Evolutionary conservation across 2,113 vertebrate species (phyloP), one percentile per base, ranked within the genome.

Genomic region (Poicephalus meyeri): DNA sequence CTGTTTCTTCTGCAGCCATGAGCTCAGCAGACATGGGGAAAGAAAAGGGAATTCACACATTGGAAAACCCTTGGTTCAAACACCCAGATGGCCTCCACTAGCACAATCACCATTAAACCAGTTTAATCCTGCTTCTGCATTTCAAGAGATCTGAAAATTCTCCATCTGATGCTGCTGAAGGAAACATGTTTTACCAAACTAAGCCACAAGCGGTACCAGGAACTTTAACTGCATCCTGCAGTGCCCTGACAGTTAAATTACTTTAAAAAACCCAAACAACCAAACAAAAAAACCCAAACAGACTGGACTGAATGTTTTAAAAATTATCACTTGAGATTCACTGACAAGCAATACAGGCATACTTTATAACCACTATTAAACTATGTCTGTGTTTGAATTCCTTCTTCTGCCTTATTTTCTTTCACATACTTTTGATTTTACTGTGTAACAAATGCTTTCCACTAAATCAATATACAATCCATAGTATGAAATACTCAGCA

Each of bases 361-460:
- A 37, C 53, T 86, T 86, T 63, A 16, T 0, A 13, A 19, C 7
- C 1, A 1, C 25, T 66, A 15, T 82, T 80, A 44, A 73, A 66
- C 47, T 76, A 18, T 85, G 3, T 3, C 3, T 71, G 46, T 65
- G 35, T 33, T 56, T 64, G 4, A 76, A 69, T 91, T 81, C 5
- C 8, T 83, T 50, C 28, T 74, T 76, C 35, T 86, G 49, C 7
- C 39, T 33, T 37, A 42, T 72, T 71, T 89, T 56, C 4, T 35
- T 88, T 42, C 4, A 2, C 11, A 39, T 49, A 39, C 9, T 52
- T 89, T 53, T 79, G 35, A 87, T 52, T 95, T 83, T 93, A 80
- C 23, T 44, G 13, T 29, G 76, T 88, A 95, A 96, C 97, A 92
- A 96, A 95, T 92, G n/a, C 64, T 93, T 93, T 65, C 15, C 31